These are phyloP conservation scores for Molanna angustata DNA, from an alignment of 2,888 invertebrate genomes.

Conservation along the genomic window DNA sequence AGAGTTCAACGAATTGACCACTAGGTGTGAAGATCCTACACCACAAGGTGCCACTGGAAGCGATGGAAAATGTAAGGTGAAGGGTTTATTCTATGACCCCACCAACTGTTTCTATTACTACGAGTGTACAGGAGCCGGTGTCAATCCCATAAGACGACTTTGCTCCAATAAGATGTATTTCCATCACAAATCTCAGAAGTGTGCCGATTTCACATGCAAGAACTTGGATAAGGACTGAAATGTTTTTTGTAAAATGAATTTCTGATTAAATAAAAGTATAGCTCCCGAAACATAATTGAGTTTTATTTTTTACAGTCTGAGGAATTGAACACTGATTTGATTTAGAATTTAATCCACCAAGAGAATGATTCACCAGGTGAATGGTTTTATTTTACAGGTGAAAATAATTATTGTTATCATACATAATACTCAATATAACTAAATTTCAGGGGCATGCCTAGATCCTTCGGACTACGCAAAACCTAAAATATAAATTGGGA, in stretches of 20 bases:
- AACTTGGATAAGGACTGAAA: neutral
- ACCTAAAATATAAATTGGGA: too few species aligned
- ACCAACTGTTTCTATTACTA: neutral
- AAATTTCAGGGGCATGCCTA: too few species aligned
- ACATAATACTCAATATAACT: too few species aligned
- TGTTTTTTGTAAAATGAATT: neutral
- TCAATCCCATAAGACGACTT: neutral
- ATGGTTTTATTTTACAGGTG: too few species aligned
- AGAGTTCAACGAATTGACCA: neutral
- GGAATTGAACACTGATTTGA: too few species aligned
- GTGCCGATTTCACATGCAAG: constrained; percentile 3
- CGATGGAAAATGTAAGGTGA: constrained; percentile 4
- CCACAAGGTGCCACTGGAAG: neutral
- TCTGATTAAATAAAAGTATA: too few species aligned
- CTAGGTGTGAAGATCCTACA: neutral
- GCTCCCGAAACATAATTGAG: too few species aligned
- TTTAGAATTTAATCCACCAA: too few species aligned
- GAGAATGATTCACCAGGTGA: too few species aligned
- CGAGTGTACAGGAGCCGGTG: neutral
- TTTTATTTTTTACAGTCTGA: too few species aligned
- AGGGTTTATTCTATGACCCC: constrained; percentile 11
- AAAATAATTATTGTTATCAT: too few species aligned
- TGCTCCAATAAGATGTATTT: neutral
- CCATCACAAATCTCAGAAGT: neutral
- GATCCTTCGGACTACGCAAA: too few species aligned